Evolutionary conservation across 2,113 vertebrate species (phyloP).

Genomic region (Conger conger): DNA sequence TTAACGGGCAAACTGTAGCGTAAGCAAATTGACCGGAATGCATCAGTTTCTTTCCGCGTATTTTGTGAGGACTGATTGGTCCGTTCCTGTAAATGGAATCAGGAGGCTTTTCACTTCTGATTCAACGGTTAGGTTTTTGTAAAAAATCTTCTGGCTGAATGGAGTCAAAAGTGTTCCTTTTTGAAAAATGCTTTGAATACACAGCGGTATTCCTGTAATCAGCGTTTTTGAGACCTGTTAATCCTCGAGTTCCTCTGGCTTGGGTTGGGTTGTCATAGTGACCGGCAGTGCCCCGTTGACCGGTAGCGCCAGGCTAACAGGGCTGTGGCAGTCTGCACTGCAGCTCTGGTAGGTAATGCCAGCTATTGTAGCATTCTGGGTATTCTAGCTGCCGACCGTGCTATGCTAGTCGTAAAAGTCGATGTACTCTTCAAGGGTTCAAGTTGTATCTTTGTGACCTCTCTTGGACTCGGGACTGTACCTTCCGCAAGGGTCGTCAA

Average conservation of each 20-base stretch:
- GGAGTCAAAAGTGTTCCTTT: background rate
- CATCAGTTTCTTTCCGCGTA: background rate
- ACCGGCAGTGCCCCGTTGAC: background rate
- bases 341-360: slow-evolving; percentile 46
- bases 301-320: background rate
- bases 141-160: background rate
- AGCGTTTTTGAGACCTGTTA: background rate
- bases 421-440: too few species aligned
- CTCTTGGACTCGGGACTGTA: too few species aligned
- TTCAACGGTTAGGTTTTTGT: background rate
- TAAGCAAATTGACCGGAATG: background rate
- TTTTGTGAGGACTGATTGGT: slow-evolving; percentile 1
- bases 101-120: background rate
- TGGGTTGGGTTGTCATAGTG: background rate
- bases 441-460: too few species aligned
- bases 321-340: background rate
- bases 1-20: background rate
- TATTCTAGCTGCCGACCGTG: too few species aligned
- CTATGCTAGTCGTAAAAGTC: too few species aligned
- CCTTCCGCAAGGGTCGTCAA: too few species aligned
- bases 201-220: background rate
- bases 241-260: background rate
- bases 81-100: slow-evolving; percentile 8
- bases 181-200: background rate
- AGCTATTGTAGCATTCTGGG: too few species aligned